Percentiles rank a stretch among this genome's conserved stretches.
Evolutionary conservation across 1,140 invertebrate genomes (phyloP).

Genomic region (Conus ventricosus): DNA sequence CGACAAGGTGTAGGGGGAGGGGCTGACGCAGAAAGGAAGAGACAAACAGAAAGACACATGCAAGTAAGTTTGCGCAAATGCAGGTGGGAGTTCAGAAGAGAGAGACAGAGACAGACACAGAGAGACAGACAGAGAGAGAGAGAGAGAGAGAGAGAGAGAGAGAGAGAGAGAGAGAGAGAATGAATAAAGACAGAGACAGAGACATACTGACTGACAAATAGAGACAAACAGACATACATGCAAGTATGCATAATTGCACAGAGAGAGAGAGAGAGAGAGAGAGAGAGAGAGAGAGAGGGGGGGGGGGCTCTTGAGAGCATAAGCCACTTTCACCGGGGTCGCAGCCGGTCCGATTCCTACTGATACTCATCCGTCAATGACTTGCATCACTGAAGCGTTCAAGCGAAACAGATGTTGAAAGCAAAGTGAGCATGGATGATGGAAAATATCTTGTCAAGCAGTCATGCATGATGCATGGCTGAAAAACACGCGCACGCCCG

Average conservation of each 20-base stretch:
- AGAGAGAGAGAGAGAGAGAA: neutral
- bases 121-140: too few relatives aligned
- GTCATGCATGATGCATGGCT: neutral
- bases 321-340: too few relatives aligned
- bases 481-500: neutral
- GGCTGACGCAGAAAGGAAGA: slow-evolving; percentile 5
- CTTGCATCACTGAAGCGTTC: neutral
- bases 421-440: neutral
- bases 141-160: neutral
- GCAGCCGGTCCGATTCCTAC: too few relatives aligned
- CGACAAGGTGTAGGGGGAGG: too few relatives aligned
- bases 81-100: too few relatives aligned
- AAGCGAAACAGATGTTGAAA: neutral
- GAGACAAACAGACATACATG: too few relatives aligned
- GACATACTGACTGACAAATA: too few relatives aligned
- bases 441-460: neutral
- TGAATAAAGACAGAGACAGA: neutral
- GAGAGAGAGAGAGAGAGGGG: too few relatives aligned
- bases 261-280: too few relatives aligned
- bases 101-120: too few relatives aligned
- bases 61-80: neutral
- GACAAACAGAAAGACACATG: neutral
- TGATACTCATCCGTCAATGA: neutral
- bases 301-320: too few relatives aligned
- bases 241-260: too few relatives aligned